A percentile compares a stretch with the other conserved stretches of the same genome.
phyloP scores from a whole-genome alignment of 2,797 vertebrate genomes.

The Ctenosaura bakeri region DNA sequence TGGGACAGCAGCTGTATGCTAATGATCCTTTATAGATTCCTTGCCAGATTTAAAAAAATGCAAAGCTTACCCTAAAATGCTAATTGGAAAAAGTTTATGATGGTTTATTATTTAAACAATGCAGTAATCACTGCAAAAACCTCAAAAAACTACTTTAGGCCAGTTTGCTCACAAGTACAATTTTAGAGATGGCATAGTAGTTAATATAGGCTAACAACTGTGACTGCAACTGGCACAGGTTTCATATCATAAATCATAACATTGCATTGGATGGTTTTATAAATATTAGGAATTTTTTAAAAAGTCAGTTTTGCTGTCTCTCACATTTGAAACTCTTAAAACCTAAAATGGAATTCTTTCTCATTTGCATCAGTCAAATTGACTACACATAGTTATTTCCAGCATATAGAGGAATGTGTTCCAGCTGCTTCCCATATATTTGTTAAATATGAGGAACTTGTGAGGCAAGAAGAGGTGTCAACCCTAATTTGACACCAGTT shows the following conservation, averaged over 20 bases:
- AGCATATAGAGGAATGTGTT: not conserved
- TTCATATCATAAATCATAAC: not conserved
- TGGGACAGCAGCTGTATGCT: conserved; percentile 14
- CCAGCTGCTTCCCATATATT: not conserved
- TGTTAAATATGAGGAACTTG: not conserved
- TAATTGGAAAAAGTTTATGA: conserved; percentile 31
- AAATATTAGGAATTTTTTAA: not conserved
- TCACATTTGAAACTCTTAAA: not conserved
- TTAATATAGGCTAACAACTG: not conserved
- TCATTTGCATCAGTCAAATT: not conserved
- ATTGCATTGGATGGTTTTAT: not conserved
- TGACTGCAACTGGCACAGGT: not conserved
- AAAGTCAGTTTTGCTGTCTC: not conserved
- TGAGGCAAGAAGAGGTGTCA: not conserved
- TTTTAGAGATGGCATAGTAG: not conserved
- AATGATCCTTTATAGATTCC: conserved; percentile 27
- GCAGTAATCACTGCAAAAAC: not conserved
- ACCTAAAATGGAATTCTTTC: not conserved
- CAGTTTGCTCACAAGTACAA: not conserved
- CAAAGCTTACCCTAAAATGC: conserved; percentile 25
- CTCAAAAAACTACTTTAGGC: not conserved
- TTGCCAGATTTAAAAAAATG: not conserved
- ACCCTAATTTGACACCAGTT: not conserved
- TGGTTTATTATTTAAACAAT: conserved; percentile 36
- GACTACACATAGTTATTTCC: not conserved